Evolutionary conservation across 1,140 invertebrate genomes (phyloP).

Genomic region (Arctopsyche grandis): DNA sequence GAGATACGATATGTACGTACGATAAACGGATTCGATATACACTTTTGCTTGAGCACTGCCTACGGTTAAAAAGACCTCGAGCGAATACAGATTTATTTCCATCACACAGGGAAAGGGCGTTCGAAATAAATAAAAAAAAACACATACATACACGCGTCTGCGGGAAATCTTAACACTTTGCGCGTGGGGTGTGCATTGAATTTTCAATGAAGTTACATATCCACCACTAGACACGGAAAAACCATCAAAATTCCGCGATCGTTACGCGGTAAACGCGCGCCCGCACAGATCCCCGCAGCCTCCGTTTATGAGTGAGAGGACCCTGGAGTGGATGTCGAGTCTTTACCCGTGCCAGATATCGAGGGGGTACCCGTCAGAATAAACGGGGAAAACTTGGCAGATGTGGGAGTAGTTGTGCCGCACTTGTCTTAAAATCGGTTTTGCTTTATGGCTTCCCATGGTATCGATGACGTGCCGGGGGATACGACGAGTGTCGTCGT

Average conservation of each 20-base stretch:
- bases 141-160: background rate
- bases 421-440: constrained; percentile 36
- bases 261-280: constrained; percentile 16
- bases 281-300: background rate
- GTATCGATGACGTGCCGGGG: background rate
- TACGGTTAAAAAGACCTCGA: background rate
- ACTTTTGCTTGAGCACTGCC: background rate
- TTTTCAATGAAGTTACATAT: constrained; percentile 51
- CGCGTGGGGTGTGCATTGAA: constrained; percentile 45
- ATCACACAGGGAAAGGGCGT: background rate
- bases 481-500: background rate
- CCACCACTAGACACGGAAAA: constrained; percentile 51
- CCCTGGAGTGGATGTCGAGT: constrained; percentile 1
- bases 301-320: constrained; percentile 48
- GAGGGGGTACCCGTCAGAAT: constrained; percentile 6
- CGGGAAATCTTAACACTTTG: no score
- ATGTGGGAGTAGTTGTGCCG: background rate
- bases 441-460: constrained; percentile 19
- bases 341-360: background rate
- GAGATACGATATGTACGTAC: background rate
- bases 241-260: constrained; percentile 51
- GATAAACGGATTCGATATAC: background rate
- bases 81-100: constrained; percentile 15
- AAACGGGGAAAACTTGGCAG: background rate
- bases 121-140: background rate